Percentiles rank a stretch among this genome's conserved stretches.
phyloP scores from a whole-genome alignment of 2,888 invertebrate genomes.

The Trachelus stipa region DNA sequence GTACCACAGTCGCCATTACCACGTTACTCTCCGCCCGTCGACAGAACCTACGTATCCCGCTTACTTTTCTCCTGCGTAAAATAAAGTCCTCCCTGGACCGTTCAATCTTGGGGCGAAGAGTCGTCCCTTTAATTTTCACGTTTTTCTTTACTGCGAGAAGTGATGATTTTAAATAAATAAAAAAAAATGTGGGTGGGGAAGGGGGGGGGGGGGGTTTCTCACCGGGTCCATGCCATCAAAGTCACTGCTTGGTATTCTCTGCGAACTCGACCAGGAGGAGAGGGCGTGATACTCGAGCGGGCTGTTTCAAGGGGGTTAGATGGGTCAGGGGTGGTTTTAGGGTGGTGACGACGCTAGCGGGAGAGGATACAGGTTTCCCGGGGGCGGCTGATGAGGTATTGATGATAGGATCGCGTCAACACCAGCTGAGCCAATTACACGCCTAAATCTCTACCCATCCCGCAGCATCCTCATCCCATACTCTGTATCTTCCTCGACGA shows the following conservation, averaged over 20 bases:
- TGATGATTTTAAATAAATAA: constrained; percentile 29
- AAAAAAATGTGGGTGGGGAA: neutral
- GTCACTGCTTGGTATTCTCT: constrained; percentile 41
- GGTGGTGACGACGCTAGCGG: constrained; percentile 17
- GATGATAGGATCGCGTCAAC: constrained; percentile 73
- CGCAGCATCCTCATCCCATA: constrained; percentile 31
- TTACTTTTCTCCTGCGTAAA: constrained; percentile 16
- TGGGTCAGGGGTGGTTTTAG: constrained; percentile 23
- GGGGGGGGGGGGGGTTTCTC: neutral
- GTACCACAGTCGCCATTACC: constrained; percentile 39
- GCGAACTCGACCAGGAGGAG: constrained; percentile 12
- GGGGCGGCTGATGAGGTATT: constrained; percentile 72
- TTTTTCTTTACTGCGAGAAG: constrained; percentile 7
- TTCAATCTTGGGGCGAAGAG: constrained; percentile 2
- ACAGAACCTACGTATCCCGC: constrained; percentile 13
- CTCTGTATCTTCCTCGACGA: neutral
- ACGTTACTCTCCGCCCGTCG: neutral
- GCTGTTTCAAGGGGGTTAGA: constrained; percentile 15
- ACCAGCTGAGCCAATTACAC: constrained; percentile 76
- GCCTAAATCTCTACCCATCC: constrained; percentile 62
- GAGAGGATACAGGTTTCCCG: constrained; percentile 63
- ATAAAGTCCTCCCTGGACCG: constrained; percentile 17
- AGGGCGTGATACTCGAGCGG: constrained; percentile 2
- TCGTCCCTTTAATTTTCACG: neutral
- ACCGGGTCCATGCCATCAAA: neutral